Evolutionary conservation across 2,888 invertebrate species (phyloP).

Genomic region (Leptopilina syphax): DNA sequence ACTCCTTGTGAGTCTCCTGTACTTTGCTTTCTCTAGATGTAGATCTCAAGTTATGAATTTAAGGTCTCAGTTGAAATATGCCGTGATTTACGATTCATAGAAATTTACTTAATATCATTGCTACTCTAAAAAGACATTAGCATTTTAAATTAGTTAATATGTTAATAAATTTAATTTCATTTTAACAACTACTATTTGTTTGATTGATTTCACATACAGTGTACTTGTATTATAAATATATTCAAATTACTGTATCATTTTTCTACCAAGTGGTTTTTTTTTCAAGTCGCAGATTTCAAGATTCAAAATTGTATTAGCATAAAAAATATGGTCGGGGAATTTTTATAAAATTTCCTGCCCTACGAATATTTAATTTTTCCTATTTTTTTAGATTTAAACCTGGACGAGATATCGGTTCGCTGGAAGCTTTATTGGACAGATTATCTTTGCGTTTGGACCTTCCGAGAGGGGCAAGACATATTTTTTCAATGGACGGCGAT

Average conservation of each 20-base stretch:
- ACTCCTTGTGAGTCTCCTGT: constrained; percentile 34
- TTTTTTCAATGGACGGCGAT: constrained; percentile 95
- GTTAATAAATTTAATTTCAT: neutral
- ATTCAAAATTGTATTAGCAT: no score
- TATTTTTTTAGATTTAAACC: constrained; percentile 84
- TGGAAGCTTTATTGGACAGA: constrained; percentile 91
- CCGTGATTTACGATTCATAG: neutral
- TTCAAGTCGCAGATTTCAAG: no score
- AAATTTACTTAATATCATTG: constrained; percentile 20
- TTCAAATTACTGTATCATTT: neutral
- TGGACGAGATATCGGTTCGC: constrained; percentile 89
- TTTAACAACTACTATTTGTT: neutral
- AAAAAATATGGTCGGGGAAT: no score
- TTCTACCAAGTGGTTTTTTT: no score
- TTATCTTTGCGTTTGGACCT: constrained; percentile 92
- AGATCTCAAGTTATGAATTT: constrained; percentile 28
- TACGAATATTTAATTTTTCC: no score
- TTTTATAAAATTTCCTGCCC: no score
- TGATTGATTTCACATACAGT: neutral
- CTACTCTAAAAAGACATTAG: constrained; percentile 8
- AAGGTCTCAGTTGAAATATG: constrained; percentile 21
- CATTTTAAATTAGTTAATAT: constrained; percentile 20
- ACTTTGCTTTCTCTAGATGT: constrained; percentile 30
- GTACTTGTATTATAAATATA: neutral
- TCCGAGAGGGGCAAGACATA: constrained; percentile 91